Base-by-base conservation (phyloP, 2,888 invertebrate genomes). In the Coleophora flavipennella region DNA sequence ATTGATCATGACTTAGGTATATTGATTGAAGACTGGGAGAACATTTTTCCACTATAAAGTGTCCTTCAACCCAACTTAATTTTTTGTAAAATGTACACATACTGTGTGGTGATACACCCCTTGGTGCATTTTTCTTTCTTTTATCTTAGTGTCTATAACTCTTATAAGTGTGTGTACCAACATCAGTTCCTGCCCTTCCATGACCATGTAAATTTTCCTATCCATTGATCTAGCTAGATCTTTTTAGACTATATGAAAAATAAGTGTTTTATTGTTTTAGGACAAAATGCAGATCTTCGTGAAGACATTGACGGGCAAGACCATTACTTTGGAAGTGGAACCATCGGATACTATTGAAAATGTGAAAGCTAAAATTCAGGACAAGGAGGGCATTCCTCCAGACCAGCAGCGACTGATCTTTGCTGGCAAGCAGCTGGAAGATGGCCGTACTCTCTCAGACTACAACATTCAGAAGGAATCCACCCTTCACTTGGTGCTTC, bases 211-310 rank as follows among this genome's bases (percentile, higher is more conserved):
- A 31, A 13, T 38, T 35, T 43, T n/a, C n/a, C n/a, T n/a, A n/a
- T n/a, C n/a, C n/a, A n/a, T n/a, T n/a, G n/a, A n/a, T n/a, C n/a
- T n/a, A n/a, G n/a, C n/a, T n/a, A n/a, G n/a, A n/a, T n/a, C n/a
- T n/a, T n/a, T n/a, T n/a, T n/a, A n/a, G n/a, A n/a, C n/a, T n/a
- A n/a, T n/a, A n/a, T n/a, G n/a, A n/a, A n/a, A n/a, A n/a, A 4
- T 20, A 20, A 20, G 6, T 6, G 33, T 41, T 39, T 28, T 25
- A 35, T 52, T 43, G 35, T 64, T 65, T 36, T 51, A 67, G 67
- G 44, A 39, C 53, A 67, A 55, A 44, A 65, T 64, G 64, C 64
- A 64, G 56, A 64, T 60, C 49, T 59, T 59, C 45, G 59, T 57
- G 42, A 45, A 45, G 35, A 45, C 45, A 9, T 38, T 45, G 37